These are phyloP conservation scores for Alosa sapidissima DNA, from an alignment of 2,797 vertebrate species.

Conservation along the genomic window DNA sequence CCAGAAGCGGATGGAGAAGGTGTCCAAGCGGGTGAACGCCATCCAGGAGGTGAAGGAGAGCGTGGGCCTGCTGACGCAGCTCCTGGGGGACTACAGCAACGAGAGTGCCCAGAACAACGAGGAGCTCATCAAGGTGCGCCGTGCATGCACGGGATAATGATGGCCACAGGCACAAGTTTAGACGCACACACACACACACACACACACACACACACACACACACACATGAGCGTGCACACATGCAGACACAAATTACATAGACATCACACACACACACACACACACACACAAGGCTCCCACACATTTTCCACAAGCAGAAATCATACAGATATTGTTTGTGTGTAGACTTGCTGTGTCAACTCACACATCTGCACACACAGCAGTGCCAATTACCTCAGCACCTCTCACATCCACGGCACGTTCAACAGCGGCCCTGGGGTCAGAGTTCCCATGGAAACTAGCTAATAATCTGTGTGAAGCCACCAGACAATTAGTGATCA, in stretches of 20 bases:
- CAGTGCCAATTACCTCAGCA: background rate
- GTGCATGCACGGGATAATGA: constrained; percentile 25
- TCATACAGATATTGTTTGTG: background rate
- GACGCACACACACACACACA: background rate
- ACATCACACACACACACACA: background rate
- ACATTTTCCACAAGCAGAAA: background rate
- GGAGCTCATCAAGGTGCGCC: constrained; percentile 90
- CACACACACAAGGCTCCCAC: too few relatives aligned
- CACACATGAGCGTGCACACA: background rate
- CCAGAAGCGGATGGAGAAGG: constrained; percentile 96
- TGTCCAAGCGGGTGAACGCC: constrained; percentile 91
- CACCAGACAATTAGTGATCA: background rate
- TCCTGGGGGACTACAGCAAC: constrained; percentile 86
- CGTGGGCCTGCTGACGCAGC: constrained; percentile 89
- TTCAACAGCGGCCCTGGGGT: background rate
- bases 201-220: background rate
- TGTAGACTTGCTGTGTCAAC: background rate
- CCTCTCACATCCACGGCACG: background rate
- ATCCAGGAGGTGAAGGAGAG: constrained; percentile 98
- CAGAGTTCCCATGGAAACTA: background rate
- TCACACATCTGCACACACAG: background rate
- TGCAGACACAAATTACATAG: background rate
- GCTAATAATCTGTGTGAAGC: background rate
- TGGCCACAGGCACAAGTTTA: constrained; percentile 9
- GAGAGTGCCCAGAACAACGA: constrained; percentile 83